Evolutionary conservation across 2,797 vertebrate genomes (phyloP).

Genomic region (Labeo calbasu): DNA sequence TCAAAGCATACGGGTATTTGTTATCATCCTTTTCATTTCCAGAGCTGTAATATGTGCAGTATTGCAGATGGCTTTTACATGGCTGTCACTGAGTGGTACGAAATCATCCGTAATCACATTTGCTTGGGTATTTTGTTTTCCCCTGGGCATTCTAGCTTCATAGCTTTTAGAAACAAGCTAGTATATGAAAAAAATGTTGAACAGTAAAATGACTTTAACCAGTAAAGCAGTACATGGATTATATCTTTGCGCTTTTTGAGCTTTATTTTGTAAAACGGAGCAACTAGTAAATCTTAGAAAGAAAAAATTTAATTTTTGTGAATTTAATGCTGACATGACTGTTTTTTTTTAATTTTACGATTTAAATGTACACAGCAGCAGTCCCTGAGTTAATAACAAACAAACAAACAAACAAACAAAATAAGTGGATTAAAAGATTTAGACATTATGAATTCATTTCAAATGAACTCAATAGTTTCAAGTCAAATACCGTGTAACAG

Average conservation of each 20-base stretch:
- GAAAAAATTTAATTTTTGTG: too few relatives aligned
- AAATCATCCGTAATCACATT: constrained; percentile 28
- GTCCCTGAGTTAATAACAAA: too few relatives aligned
- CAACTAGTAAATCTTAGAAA: not conserved
- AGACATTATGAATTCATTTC: too few relatives aligned
- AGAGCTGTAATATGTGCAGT: constrained; percentile 8
- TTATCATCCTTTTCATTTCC: constrained; percentile 7
- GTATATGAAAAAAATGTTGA: not conserved
- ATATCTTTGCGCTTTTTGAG: not conserved
- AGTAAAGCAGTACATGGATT: constrained; percentile 5
- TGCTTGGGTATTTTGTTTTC: not conserved
- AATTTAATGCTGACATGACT: not conserved
- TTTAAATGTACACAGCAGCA: not conserved
- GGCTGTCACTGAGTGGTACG: constrained; percentile 24
- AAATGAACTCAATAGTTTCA: too few relatives aligned
- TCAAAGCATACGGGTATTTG: constrained; percentile 8
- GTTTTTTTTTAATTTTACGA: not conserved
- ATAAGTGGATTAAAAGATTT: too few relatives aligned
- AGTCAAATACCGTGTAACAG: too few relatives aligned
- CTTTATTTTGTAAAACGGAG: not conserved
- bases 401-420: too few relatives aligned
- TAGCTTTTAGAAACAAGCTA: constrained; percentile 14
- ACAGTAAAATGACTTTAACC: not conserved
- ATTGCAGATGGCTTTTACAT: constrained; percentile 23
- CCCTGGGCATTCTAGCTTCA: not conserved